Conservation (phyloP, 2,113 vertebrate genomes). For the Miniopterus natalensis region DNA sequence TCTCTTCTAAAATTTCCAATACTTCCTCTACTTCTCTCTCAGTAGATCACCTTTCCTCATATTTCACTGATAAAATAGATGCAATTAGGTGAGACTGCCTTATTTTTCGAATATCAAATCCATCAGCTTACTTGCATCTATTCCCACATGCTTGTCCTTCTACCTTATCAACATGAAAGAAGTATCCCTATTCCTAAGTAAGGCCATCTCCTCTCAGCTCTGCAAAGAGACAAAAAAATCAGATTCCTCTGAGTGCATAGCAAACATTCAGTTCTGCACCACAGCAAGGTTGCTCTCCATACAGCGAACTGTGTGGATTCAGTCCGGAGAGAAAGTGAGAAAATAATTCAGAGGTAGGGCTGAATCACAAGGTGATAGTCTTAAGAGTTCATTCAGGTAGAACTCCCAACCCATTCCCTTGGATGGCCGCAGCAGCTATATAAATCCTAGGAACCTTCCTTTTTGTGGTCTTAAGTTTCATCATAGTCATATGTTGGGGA, state of each 20-base stretch:
- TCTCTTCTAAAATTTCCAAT: slow-evolving; percentile 13
- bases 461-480: slow-evolving; percentile 38
- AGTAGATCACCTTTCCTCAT: background rate
- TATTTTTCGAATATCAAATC: slow-evolving; percentile 19
- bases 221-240: background rate
- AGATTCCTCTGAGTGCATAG: background rate
- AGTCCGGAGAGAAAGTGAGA: background rate
- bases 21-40: background rate
- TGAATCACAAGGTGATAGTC: background rate
- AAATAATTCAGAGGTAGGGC: background rate
- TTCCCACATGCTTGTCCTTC: background rate
- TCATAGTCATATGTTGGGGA: background rate
- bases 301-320: background rate
- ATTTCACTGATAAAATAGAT: slow-evolving; percentile 35
- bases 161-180: background rate
- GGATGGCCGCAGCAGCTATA: background rate
- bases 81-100: background rate
- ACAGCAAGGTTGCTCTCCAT: background rate
- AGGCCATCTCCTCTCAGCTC: background rate
- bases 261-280: background rate
- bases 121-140: background rate
- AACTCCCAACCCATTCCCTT: background rate
- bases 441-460: background rate
- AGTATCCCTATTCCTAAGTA: background rate
- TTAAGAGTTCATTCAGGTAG: background rate